Percentiles rank a stretch among this genome's conserved stretches.
Evolutionary conservation across 2,113 vertebrate species (phyloP).

Genomic region (Saimiri boliviensis): DNA sequence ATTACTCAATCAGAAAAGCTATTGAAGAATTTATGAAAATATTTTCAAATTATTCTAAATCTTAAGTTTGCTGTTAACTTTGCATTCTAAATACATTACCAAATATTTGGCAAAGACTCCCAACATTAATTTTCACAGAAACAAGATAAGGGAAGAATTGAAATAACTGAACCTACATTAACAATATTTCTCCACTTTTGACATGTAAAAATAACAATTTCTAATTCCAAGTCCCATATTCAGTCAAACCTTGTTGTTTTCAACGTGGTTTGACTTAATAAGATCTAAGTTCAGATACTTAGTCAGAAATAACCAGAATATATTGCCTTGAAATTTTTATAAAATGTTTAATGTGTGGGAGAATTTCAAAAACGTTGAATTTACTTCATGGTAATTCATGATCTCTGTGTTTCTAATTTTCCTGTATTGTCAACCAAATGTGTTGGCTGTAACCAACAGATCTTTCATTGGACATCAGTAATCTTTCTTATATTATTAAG

Average conservation of each 20-base stretch:
- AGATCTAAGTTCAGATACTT: constrained; percentile 43
- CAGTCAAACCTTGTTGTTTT: not conserved
- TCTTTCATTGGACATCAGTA: not conserved
- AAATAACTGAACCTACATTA: not conserved
- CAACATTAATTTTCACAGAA: not conserved
- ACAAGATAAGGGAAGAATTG: not conserved
- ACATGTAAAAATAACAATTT: not conserved
- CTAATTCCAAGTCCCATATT: not conserved
- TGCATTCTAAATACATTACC: not conserved
- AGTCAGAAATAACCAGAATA: constrained; percentile 43
- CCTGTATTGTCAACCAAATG: not conserved
- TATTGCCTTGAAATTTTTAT: constrained; percentile 50
- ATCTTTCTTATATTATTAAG: not conserved
- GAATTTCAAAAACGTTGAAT: not conserved
- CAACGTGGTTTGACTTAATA: not conserved
- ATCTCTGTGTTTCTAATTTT: not conserved
- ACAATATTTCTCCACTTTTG: not conserved
- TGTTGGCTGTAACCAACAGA: not conserved
- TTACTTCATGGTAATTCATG: not conserved
- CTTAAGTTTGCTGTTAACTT: not conserved
- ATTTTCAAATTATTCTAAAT: not conserved
- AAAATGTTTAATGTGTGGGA: not conserved
- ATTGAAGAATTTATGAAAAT: not conserved
- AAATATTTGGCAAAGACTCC: not conserved
- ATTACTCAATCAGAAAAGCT: not conserved